phyloP scores from a whole-genome alignment of 1,140 invertebrate genomes.

The Pseudomyrmex pallidus region DNA sequence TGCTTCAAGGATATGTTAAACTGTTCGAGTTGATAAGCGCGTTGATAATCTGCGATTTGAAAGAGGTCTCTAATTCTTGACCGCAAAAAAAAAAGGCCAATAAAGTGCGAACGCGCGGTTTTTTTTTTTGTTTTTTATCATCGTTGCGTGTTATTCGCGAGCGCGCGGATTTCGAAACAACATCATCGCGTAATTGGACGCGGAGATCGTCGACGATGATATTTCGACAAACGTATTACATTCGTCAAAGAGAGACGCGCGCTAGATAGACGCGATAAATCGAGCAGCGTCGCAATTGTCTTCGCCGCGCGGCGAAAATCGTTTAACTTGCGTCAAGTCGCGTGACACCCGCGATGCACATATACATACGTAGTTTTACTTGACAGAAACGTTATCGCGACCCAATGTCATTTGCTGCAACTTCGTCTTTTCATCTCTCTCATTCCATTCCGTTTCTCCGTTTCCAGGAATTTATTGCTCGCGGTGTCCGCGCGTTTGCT shows the following conservation, averaged over 20 bases:
- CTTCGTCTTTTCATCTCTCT: constrained; percentile 14
- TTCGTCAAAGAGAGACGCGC: not conserved
- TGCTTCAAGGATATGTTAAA: not conserved
- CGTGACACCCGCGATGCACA: not conserved
- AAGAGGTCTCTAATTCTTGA: not conserved
- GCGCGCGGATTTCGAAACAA: not conserved
- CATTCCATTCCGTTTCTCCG: too few species aligned
- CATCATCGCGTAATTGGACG: constrained; percentile 7
- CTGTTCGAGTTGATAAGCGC: constrained; percentile 19
- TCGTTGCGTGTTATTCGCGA: not conserved
- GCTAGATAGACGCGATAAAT: constrained; percentile 1
- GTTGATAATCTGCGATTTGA: not conserved
- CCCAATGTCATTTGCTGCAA: constrained; percentile 2
- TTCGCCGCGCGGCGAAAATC: not conserved
- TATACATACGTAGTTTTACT: not conserved
- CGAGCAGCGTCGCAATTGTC: not conserved
- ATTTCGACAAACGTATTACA: constrained; percentile 5
- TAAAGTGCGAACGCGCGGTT: not conserved
- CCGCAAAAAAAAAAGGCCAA: not conserved
- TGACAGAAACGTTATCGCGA: constrained; percentile 33
- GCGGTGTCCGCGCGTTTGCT: not conserved
- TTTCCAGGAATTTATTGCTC: not conserved
- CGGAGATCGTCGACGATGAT: constrained; percentile 11
- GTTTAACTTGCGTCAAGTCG: constrained; percentile 8
- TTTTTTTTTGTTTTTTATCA: constrained; percentile 3